Base-by-base conservation (phyloP, 2,113 vertebrate genomes). In the Psophia crepitans region DNA sequence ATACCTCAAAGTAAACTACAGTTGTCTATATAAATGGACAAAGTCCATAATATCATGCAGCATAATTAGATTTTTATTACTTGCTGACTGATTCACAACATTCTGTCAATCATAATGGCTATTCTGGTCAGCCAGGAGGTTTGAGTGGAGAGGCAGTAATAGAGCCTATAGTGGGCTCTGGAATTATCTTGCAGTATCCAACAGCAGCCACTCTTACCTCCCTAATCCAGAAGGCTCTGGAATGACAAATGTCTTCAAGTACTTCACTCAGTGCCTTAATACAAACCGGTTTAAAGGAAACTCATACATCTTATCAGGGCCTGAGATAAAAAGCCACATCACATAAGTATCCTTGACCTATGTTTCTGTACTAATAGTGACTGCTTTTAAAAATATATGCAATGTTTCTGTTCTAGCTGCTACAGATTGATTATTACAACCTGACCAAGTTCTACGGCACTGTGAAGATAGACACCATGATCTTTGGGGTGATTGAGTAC, bases 361-460 rank as follows among this genome's bases (percentile, higher is more conserved):
- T 57, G 53, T 57, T 95, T 83, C 69, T 70, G 33, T 57, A 63
- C 60, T 77, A 60, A 51, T 80, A 81, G 70, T 48, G 28, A 84
- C 18, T 43, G 22, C 53, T 91, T 82, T 89, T 63, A 60, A 84
- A 94, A 87, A 90, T 2, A 54, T 49, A 63, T 60, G 10, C 30
- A 44, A 48, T 94, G 14, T 87, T 91, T 97, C 84, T 96, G 63
- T 61, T 96, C 51, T 81, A 99, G 99, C 97, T 99, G 87, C 96
- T 99, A 58, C 97, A 98, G 75, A 98, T 99, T 8, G 99, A 99
- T 96, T 99, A 99, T 89, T 99, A 99, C 98, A 99, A 99, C 97
- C 98, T 99, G 97, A 99, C 99, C 64, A 99, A 99, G 97, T 99
- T 99, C 97, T 99, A 99, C 1, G 99, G 99, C 81, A 99, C 99